Conservation (phyloP, 2,888 invertebrate genomes). For the Amphipoea oculea region DNA sequence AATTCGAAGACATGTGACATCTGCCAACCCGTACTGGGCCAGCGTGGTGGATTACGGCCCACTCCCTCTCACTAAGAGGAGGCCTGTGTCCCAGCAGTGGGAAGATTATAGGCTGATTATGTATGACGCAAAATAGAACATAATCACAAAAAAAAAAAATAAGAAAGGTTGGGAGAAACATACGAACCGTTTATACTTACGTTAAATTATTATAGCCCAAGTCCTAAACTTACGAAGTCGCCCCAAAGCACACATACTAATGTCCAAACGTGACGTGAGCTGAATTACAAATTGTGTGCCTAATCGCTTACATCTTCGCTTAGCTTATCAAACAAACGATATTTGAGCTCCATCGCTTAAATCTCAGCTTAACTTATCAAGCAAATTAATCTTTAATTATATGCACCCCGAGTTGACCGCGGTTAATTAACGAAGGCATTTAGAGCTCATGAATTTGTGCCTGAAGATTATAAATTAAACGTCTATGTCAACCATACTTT, state of each 20-base stretch:
- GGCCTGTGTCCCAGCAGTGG: too few species aligned
- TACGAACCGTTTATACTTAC: too few species aligned
- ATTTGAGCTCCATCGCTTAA: conserved; percentile 53
- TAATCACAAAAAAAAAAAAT: too few species aligned
- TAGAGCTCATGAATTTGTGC: conserved; percentile 3
- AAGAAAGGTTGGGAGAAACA: too few species aligned
- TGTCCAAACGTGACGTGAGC: conserved; percentile 62
- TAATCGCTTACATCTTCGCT: conserved; percentile 60
- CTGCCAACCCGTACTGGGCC: too few species aligned
- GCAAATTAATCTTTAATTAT: conserved; percentile 60
- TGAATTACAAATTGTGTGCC: conserved; percentile 61
- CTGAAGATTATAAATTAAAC: background rate
- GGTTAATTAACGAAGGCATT: conserved; percentile 40
- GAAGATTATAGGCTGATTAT: too few species aligned
- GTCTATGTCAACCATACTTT: background rate
- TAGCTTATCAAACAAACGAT: conserved; percentile 57
- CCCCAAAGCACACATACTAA: conserved; percentile 55
- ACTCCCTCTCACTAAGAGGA: too few species aligned
- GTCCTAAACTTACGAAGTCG: conserved; percentile 33
- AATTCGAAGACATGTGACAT: too few species aligned
- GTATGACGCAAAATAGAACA: too few species aligned
- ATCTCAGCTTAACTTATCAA: conserved; percentile 48
- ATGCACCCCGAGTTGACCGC: conserved; percentile 48
- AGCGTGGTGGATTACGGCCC: too few species aligned
- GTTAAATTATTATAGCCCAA: conserved; percentile 23